These are phyloP conservation scores for Toxotes chatareus DNA, from an alignment of 2,113 vertebrate genomes.

Conservation along the genomic window DNA sequence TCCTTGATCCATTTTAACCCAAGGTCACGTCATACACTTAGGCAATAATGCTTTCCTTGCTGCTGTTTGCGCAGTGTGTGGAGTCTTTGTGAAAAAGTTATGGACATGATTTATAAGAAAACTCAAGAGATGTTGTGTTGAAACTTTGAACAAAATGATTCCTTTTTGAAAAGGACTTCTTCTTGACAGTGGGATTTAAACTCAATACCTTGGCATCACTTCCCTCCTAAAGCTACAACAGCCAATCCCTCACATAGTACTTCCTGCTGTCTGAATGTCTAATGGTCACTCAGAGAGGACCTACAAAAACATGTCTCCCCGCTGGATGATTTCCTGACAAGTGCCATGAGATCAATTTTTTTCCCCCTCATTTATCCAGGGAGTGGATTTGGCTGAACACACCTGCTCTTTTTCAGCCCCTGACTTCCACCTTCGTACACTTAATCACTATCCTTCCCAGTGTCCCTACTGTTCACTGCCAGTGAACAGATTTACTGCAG, in stretches of 20 bases:
- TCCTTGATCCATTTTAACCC: conserved; percentile 57
- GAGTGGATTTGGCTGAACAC: conserved; percentile 30
- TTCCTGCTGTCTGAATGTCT: conserved; percentile 22
- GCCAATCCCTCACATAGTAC: conserved; percentile 30
- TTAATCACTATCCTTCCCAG: conserved; percentile 14
- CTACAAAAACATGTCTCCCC: conserved; percentile 24
- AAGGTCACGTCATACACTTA: conserved; percentile 60
- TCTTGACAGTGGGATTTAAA: conserved; percentile 32
- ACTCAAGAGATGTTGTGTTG: conserved; percentile 13
- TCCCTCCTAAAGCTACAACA: conserved; percentile 21
- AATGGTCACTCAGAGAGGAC: conserved; percentile 21
- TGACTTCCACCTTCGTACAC: conserved; percentile 10
- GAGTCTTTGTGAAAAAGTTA: conserved; percentile 25
- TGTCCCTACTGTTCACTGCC: not conserved
- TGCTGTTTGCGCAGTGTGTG: conserved; percentile 30
- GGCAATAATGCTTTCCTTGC: conserved; percentile 18
- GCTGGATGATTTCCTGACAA: conserved; percentile 42
- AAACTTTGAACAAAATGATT: conserved; percentile 22
- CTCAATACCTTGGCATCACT: conserved; percentile 29
- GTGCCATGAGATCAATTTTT: conserved; percentile 23
- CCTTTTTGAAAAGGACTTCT: conserved; percentile 5
- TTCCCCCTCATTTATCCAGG: conserved; percentile 10
- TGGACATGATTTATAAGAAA: conserved; percentile 30
- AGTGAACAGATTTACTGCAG: conserved; percentile 20
- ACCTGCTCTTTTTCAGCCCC: conserved; percentile 21